Percentiles rank a stretch among this genome's conserved stretches.
These are phyloP conservation scores for Brachylomia viminalis DNA, from an alignment of 2,888 invertebrate species.

Conservation along the genomic window DNA sequence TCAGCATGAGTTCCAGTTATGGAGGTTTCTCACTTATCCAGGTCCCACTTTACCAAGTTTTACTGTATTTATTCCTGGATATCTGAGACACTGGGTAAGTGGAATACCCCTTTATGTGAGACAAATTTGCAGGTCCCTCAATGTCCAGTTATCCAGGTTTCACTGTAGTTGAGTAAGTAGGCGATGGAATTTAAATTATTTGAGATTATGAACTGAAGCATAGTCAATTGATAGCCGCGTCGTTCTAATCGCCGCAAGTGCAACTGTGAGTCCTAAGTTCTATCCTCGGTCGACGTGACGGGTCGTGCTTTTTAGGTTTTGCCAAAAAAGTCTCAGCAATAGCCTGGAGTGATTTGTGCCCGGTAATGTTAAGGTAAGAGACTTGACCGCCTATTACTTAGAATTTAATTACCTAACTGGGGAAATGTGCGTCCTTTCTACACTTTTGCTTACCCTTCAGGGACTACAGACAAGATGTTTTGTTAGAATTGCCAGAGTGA, in stretches of 20 bases:
- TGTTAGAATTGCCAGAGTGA: background rate
- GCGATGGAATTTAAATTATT: background rate
- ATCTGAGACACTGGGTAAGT: too few relatives aligned
- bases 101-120: too few relatives aligned
- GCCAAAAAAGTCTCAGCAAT: background rate
- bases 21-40: too few relatives aligned
- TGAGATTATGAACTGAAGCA: background rate
- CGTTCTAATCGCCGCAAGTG: background rate
- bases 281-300: background rate
- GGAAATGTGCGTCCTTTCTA: background rate
- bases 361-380: background rate
- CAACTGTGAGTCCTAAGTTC: background rate
- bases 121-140: too few relatives aligned
- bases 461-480: background rate
- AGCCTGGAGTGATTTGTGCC: background rate
- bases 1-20: too few relatives aligned
- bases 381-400: background rate
- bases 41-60: too few relatives aligned
- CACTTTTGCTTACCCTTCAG: background rate
- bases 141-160: too few relatives aligned
- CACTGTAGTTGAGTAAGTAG: background rate
- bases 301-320: background rate
- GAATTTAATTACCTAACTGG: background rate
- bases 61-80: too few relatives aligned
- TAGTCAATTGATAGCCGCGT: too few relatives aligned